These are phyloP conservation scores for Caerostris extrusa DNA, from an alignment of 1,140 invertebrate genomes.

Conservation along the genomic window DNA sequence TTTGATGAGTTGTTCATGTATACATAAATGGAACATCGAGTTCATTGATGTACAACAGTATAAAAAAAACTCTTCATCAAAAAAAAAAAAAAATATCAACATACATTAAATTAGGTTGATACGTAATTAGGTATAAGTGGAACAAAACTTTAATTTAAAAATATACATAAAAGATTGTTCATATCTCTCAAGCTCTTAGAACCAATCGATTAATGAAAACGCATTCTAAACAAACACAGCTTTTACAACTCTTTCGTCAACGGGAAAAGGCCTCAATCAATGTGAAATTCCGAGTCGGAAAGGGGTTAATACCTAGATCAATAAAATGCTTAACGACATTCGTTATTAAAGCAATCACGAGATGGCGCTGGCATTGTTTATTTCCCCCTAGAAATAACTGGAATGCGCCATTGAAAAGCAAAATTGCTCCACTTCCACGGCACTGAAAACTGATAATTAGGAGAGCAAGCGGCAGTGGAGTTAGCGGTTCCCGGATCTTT, in stretches of 20 bases:
- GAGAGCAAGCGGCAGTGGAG: not conserved
- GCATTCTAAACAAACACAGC: too few relatives aligned
- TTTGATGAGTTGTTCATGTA: too few relatives aligned
- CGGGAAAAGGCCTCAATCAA: conserved; percentile 11
- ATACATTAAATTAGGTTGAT: too few relatives aligned
- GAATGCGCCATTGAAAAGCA: conserved; percentile 59
- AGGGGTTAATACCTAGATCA: conserved; percentile 30
- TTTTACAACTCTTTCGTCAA: not conserved
- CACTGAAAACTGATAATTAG: conserved; percentile 47
- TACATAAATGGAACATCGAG: too few relatives aligned
- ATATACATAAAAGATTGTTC: too few relatives aligned
- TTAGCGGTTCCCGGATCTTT: not conserved
- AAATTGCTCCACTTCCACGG: conserved; percentile 45
- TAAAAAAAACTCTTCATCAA: too few relatives aligned
- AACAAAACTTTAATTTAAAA: too few relatives aligned
- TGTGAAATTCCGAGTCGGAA: not conserved
- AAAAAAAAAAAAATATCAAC: too few relatives aligned
- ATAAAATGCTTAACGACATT: conserved; percentile 45
- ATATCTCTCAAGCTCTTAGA: too few relatives aligned
- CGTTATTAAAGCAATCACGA: conserved; percentile 13
- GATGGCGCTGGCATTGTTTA: conserved; percentile 45
- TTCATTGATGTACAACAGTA: too few relatives aligned
- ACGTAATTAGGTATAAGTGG: too few relatives aligned
- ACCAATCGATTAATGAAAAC: too few relatives aligned
- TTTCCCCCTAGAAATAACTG: not conserved